phyloP scores from a whole-genome alignment of 2,797 vertebrate species.

The Helostoma temminkii region DNA sequence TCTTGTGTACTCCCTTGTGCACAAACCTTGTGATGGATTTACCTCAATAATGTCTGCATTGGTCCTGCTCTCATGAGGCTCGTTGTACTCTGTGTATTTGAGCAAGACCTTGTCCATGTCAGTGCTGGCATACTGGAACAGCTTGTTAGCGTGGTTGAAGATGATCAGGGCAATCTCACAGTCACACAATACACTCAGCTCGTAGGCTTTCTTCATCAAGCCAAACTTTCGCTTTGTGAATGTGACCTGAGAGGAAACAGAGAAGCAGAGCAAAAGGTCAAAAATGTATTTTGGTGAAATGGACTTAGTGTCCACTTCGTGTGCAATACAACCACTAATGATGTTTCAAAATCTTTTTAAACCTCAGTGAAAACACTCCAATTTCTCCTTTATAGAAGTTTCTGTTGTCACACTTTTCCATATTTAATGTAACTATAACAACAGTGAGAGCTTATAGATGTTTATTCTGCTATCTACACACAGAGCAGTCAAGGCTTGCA shows the following conservation, averaged over 20 bases:
- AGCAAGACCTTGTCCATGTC: constrained; percentile 98
- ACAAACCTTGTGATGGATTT: constrained; percentile 31
- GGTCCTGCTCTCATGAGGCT: constrained; percentile 96
- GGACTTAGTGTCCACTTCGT: not conserved
- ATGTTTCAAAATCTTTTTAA: not conserved
- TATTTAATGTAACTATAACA: not conserved
- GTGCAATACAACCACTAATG: not conserved
- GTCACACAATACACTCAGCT: constrained; percentile 95
- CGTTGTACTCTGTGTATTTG: constrained; percentile 97
- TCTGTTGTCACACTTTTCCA: not conserved
- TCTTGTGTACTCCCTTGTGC: not conserved
- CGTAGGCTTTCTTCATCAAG: constrained; percentile 98
- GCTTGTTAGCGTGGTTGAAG: constrained; percentile 97
- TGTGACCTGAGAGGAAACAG: constrained; percentile 85
- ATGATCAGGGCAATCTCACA: constrained; percentile 98
- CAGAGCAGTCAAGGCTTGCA: not conserved
- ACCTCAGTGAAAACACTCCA: not conserved
- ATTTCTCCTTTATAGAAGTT: not conserved
- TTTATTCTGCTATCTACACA: not conserved
- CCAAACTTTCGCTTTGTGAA: constrained; percentile 97
- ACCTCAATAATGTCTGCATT: constrained; percentile 98
- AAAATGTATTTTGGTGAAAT: not conserved
- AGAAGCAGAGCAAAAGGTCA: not conserved
- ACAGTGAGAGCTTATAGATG: not conserved
- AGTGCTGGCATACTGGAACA: constrained; percentile 97